These are phyloP conservation scores for Phainopepla nitens DNA, from an alignment of 2,113 vertebrate species.

Conservation along the genomic window DNA sequence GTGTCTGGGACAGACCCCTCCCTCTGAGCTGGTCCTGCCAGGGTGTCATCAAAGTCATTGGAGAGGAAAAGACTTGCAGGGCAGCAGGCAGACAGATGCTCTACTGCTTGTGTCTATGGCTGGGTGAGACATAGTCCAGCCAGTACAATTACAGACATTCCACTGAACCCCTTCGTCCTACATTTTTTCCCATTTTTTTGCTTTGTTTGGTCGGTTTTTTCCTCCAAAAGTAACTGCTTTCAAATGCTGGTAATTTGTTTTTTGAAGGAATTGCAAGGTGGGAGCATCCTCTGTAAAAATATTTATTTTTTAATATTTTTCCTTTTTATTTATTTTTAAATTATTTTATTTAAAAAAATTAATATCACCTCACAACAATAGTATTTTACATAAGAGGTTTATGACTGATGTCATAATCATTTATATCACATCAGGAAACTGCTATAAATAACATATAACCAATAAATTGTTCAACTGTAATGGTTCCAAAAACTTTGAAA, in stretches of 20 bases:
- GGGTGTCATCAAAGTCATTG: rapidly evolving
- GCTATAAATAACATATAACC: neutral
- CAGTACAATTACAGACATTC: neutral
- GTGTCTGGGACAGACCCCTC: neutral
- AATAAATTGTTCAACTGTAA: neutral
- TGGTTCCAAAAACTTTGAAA: neutral
- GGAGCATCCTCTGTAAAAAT: neutral
- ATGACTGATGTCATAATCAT: neutral
- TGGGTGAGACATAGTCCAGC: rapidly evolving
- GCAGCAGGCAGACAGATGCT: neutral
- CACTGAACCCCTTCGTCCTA: neutral
- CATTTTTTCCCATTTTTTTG: neutral
- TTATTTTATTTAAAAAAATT: neutral
- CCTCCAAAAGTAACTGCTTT: neutral
- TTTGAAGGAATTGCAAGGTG: neutral
- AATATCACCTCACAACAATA: neutral
- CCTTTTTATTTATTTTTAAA: neutral
- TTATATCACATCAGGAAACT: neutral
- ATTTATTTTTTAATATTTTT: neutral
- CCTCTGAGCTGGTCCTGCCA: neutral
- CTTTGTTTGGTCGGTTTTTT: neutral
- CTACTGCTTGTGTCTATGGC: neutral
- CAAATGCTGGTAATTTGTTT: neutral
- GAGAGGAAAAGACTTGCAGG: neutral
- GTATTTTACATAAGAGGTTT: neutral